These are phyloP conservation scores for Premnoplex brunnescens DNA, from an alignment of 2,797 vertebrate genomes.

Conservation along the genomic window DNA sequence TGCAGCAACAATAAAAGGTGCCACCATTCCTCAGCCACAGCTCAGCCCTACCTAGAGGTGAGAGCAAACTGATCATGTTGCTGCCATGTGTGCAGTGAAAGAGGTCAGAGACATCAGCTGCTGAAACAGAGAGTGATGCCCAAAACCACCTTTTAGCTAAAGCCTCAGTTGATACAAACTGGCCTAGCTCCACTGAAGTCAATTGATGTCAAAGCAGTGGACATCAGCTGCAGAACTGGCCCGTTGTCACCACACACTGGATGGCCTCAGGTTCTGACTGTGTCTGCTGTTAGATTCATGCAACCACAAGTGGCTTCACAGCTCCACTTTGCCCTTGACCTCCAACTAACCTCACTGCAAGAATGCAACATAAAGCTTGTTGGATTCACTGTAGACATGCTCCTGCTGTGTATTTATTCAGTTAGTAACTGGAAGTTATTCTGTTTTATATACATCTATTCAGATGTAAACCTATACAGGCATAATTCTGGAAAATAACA, in stretches of 20 bases:
- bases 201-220: neutral
- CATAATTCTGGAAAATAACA: neutral
- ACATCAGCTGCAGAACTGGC: neutral
- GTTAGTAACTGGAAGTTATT: neutral
- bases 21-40: neutral
- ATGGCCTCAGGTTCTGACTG: neutral
- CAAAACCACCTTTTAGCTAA: neutral
- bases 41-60: neutral
- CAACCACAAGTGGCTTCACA: neutral
- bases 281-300: neutral
- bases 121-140: neutral
- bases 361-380: neutral
- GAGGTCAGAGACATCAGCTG: neutral
- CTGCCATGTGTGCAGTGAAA: neutral
- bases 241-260: rapidly evolving
- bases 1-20: neutral
- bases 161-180: neutral
- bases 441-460: neutral
- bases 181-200: neutral
- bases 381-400: neutral
- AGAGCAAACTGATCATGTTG: neutral
- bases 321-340: neutral
- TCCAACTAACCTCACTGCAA: neutral
- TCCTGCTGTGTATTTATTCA: neutral
- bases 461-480: neutral